A percentile compares a stretch with the other conserved stretches of the same genome.
Conservation (phyloP, 1,140 invertebrate genomes). For the Danaus melanippus region DNA sequence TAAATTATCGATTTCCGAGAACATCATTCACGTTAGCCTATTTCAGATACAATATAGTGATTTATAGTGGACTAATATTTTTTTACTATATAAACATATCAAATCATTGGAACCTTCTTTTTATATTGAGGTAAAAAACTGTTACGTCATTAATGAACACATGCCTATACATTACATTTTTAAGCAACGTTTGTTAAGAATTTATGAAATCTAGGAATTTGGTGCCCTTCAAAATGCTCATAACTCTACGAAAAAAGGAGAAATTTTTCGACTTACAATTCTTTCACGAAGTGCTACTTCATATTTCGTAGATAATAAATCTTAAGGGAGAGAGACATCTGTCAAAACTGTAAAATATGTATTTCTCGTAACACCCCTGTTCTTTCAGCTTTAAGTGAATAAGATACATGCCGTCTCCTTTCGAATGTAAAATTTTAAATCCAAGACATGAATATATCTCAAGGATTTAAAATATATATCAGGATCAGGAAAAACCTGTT, state of each 20-base stretch:
- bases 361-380: slow-evolving; percentile 55
- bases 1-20: too few relatives aligned
- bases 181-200: too few relatives aligned
- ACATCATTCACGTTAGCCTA: too few relatives aligned
- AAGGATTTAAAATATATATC: slow-evolving; percentile 10
- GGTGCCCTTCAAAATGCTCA: too few relatives aligned
- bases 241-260: slow-evolving; percentile 48
- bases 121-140: too few relatives aligned
- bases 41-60: too few relatives aligned
- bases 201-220: too few relatives aligned
- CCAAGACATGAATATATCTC: slow-evolving; percentile 1
- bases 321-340: slow-evolving; percentile 57
- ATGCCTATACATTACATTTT: too few relatives aligned
- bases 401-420: slow-evolving; percentile 29
- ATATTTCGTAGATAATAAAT: slow-evolving; percentile 63
- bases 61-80: too few relatives aligned
- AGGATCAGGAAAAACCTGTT: slow-evolving; percentile 1
- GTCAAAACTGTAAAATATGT: slow-evolving; percentile 70
- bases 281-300: slow-evolving; percentile 43
- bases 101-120: too few relatives aligned
- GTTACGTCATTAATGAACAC: too few relatives aligned
- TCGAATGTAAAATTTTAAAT: slow-evolving; percentile 16
- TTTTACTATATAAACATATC: too few relatives aligned
- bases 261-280: slow-evolving; percentile 38
- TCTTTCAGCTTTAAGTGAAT: slow-evolving; percentile 39